Conservation (phyloP, 2,888 invertebrate genomes). For the Leucophenga montana region DNA sequence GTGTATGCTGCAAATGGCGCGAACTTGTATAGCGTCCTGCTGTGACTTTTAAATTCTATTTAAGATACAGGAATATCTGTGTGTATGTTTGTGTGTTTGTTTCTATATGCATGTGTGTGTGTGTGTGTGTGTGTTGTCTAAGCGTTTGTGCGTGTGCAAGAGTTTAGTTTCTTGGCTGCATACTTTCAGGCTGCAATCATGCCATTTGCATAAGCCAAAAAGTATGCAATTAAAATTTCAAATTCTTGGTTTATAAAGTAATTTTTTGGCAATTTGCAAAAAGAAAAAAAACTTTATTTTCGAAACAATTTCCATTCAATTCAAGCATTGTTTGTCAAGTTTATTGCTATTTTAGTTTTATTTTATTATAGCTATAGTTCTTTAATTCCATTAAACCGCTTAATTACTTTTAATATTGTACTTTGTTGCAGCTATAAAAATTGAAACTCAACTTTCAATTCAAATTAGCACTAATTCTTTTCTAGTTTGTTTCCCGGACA, state of each 20-base stretch:
- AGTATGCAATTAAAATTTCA: conserved; percentile 30
- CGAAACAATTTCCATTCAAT: too few species aligned
- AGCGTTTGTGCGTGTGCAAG: not conserved
- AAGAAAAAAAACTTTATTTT: too few species aligned
- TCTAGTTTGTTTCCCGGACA: too few species aligned
- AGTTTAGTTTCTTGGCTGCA: conserved; percentile 40
- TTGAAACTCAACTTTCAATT: not conserved
- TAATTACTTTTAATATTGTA: not conserved
- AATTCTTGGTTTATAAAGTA: not conserved
- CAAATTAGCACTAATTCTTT: too few species aligned
- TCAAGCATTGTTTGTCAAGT: not conserved
- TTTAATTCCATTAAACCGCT: too few species aligned
- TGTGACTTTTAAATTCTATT: conserved; percentile 51
- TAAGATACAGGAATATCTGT: conserved; percentile 1
- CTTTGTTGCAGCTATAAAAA: not conserved
- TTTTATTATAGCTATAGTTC: too few species aligned
- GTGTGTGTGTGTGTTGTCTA: not conserved
- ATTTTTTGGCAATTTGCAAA: not conserved
- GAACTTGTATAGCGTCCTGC: conserved; percentile 57
- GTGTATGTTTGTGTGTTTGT: conserved; percentile 1
- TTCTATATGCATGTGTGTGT: conserved; percentile 16
- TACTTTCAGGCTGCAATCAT: conserved; percentile 42
- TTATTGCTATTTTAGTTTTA: not conserved
- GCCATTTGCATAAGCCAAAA: conserved; percentile 28
- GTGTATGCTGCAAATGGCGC: conserved; percentile 58